Evolutionary conservation across 2,888 invertebrate genomes (phyloP).

Genomic region (Athetis lepigone): DNA sequence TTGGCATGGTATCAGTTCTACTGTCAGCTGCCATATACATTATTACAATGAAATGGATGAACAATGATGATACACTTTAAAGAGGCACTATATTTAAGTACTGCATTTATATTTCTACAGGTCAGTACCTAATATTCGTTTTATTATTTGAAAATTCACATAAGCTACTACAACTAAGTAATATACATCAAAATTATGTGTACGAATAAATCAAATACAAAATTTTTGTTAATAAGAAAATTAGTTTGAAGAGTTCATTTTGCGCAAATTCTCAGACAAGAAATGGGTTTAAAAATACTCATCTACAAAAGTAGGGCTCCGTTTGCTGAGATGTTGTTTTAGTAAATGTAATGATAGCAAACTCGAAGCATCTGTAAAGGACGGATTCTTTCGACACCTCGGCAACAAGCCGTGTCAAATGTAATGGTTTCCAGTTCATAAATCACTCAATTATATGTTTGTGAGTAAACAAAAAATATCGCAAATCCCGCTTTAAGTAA

Average conservation of each 20-base stretch:
- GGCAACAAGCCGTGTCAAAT: slow-evolving; percentile 83
- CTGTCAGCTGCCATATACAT: slow-evolving; percentile 25
- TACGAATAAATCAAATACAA: not conserved
- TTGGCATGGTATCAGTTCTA: slow-evolving; percentile 24
- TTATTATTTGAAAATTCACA: too few relatives aligned
- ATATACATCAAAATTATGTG: too few relatives aligned
- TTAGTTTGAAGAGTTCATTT: not conserved
- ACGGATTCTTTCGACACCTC: slow-evolving; percentile 82
- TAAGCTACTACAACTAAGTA: not conserved
- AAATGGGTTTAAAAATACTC: slow-evolving; percentile 26
- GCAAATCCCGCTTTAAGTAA: slow-evolving; percentile 76
- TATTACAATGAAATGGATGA: slow-evolving; percentile 48
- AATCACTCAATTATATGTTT: slow-evolving; percentile 87
- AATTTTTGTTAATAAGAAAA: not conserved
- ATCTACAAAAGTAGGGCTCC: slow-evolving; percentile 29
- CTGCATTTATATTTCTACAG: slow-evolving; percentile 15
- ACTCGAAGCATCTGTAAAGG: slow-evolving; percentile 75
- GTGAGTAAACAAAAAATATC: slow-evolving; percentile 73
- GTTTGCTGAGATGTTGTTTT: slow-evolving; percentile 64
- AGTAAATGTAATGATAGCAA: slow-evolving; percentile 66
- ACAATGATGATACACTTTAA: slow-evolving; percentile 52
- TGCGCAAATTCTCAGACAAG: slow-evolving; percentile 2
- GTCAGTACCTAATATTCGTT: too few relatives aligned
- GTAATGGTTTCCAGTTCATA: slow-evolving; percentile 83
- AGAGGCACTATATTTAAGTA: slow-evolving; percentile 32